Evolutionary conservation across 2,113 vertebrate genomes (phyloP).

Genomic region (Regulus satrapa): DNA sequence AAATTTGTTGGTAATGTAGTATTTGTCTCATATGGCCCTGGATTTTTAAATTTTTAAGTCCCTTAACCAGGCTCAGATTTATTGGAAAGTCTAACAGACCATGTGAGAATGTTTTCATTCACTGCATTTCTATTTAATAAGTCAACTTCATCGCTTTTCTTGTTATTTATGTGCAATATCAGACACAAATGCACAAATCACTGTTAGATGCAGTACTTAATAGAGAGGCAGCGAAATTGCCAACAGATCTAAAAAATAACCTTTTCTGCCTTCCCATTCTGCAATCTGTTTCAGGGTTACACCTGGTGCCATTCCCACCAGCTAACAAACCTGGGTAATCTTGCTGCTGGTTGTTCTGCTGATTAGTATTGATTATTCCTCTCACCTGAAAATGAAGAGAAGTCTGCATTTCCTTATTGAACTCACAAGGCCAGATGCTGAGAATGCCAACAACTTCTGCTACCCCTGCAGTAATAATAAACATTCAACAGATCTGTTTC

Average conservation of each 20-base stretch:
- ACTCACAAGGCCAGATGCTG: background rate
- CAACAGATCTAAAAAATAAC: background rate
- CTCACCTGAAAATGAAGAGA: background rate
- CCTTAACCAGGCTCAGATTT: background rate
- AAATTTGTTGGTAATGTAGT: background rate
- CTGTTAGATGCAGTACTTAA: background rate
- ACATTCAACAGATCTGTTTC: background rate
- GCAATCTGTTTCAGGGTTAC: background rate
- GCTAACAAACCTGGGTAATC: background rate
- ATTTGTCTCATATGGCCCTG: background rate
- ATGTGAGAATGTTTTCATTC: background rate
- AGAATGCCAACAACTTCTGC: background rate
- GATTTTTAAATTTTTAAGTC: background rate
- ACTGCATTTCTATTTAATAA: background rate
- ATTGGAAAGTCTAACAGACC: background rate
- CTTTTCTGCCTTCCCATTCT: background rate
- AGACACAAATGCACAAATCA: background rate
- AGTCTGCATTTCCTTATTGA: background rate
- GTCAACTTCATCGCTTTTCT: background rate
- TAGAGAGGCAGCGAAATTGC: background rate
- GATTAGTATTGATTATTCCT: slow-evolving; percentile 14
- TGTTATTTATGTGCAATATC: background rate
- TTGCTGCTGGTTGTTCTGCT: background rate
- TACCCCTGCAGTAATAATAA: background rate
- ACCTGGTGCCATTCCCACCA: background rate